Conservation (phyloP, 1,140 invertebrate genomes). For the Lucilia cuprina region DNA sequence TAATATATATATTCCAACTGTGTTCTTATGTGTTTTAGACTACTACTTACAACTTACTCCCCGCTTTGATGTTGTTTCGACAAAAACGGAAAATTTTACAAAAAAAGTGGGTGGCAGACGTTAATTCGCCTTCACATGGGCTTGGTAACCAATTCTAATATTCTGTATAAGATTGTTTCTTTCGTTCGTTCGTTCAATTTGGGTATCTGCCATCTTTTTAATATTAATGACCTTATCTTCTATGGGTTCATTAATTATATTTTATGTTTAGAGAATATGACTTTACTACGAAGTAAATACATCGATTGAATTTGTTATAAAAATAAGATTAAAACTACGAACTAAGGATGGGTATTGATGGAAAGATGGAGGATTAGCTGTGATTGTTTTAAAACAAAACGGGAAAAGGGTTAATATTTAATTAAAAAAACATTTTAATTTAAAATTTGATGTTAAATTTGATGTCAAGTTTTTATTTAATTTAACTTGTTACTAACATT, state of each 20-base stretch:
- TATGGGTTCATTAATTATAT: constrained; percentile 12
- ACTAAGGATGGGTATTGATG: not conserved
- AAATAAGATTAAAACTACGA: not conserved
- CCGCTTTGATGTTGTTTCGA: not conserved
- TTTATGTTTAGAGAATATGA: not conserved
- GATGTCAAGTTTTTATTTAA: no score
- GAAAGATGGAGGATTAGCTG: not conserved
- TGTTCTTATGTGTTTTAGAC: not conserved
- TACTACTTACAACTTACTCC: not conserved
- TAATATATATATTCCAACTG: not conserved
- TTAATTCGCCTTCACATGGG: not conserved
- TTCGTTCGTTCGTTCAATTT: not conserved
- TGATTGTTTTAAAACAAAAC: no score
- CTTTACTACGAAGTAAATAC: not conserved
- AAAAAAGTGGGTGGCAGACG: not conserved
- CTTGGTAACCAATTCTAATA: not conserved
- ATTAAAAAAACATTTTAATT: no score
- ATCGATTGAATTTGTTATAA: not conserved
- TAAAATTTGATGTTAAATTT: no score
- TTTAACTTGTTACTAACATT: no score
- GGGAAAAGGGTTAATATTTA: no score
- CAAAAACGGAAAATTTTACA: not conserved
- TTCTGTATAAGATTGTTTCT: not conserved
- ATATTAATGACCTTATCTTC: constrained; percentile 11
- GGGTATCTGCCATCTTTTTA: constrained; percentile 13